These are phyloP conservation scores for Parazoanthus darwini DNA, from an alignment of 92 coral and sea anemone species.

Conservation along the genomic window DNA sequence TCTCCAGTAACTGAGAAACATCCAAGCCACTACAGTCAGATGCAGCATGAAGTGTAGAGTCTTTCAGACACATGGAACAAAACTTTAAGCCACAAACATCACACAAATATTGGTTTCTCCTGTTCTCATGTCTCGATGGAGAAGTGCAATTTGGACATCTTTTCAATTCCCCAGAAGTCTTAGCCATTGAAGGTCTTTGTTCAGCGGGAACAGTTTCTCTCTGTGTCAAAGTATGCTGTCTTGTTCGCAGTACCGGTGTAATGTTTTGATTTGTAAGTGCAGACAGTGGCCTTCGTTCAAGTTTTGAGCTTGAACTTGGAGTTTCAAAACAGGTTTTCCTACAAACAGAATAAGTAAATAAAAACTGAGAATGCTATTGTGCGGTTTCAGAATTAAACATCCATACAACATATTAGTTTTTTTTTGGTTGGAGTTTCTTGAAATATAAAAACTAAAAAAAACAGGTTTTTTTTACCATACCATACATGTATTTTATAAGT, in stretches of 20 bases:
- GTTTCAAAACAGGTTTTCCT: conserved; percentile 33
- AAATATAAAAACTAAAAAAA: too few species aligned
- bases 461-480: too few species aligned
- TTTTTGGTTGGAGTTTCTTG: conserved; percentile 33
- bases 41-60: conserved; percentile 34
- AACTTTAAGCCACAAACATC: conserved; percentile 29
- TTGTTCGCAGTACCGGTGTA: neutral
- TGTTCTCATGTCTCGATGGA: conserved; percentile 26
- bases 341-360: conserved; percentile 3
- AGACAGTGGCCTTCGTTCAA: conserved; percentile 8
- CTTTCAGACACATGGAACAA: conserved; percentile 35
- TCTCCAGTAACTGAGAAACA: neutral
- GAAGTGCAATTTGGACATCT: conserved; percentile 44
- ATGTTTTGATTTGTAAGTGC: conserved; percentile 10
- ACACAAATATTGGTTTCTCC: conserved; percentile 25
- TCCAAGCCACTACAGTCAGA: conserved; percentile 32
- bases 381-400: conserved; percentile 37
- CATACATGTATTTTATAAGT: too few species aligned
- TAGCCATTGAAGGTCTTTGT: neutral
- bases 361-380: conserved; percentile 36
- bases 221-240: neutral
- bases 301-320: neutral
- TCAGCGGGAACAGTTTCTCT: neutral
- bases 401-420: conserved; percentile 9
- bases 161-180: neutral